Conservation (phyloP, 2,888 invertebrate species). For the Silvanus unidentatus region DNA sequence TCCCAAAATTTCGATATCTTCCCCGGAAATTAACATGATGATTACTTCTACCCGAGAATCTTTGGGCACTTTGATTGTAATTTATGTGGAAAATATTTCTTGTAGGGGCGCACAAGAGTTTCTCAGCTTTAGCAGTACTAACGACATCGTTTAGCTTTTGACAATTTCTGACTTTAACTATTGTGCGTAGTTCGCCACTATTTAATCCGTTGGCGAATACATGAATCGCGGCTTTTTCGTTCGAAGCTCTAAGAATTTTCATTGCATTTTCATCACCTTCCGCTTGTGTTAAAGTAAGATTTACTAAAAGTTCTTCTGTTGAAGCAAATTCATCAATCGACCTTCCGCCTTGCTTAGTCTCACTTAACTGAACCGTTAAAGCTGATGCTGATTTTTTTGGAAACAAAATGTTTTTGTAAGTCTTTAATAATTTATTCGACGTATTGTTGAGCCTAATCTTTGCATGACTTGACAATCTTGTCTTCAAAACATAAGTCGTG, state of each 20-base stretch:
- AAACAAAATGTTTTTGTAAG: constrained; percentile 7
- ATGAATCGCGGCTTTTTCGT: constrained; percentile 8
- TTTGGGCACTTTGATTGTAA: constrained; percentile 1
- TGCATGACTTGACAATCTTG: constrained; percentile 6
- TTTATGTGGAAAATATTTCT: constrained; percentile 1
- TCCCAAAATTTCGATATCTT: not conserved
- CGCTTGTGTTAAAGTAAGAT: constrained; percentile 13
- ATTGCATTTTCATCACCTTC: constrained; percentile 9
- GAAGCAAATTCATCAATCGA: constrained; percentile 11
- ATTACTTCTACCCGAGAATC: not conserved
- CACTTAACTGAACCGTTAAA: constrained; percentile 8
- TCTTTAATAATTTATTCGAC: constrained; percentile 5
- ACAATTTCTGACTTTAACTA: constrained; percentile 9
- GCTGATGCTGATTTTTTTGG: constrained; percentile 10
- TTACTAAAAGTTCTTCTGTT: constrained; percentile 8
- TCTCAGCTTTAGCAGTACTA: constrained; percentile 6
- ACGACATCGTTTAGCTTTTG: constrained; percentile 5
- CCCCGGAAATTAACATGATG: not conserved
- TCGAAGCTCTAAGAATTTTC: constrained; percentile 7
- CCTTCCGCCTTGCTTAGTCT: constrained; percentile 5
- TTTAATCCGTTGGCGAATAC: constrained; percentile 7
- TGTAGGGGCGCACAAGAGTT: constrained; percentile 2
- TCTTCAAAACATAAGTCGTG: constrained; percentile 13
- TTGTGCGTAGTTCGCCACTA: constrained; percentile 6
- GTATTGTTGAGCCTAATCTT: constrained; percentile 9